These are phyloP conservation scores for Bacillus rossius DNA, from an alignment of 1,140 invertebrate species.

Conservation along the genomic window DNA sequence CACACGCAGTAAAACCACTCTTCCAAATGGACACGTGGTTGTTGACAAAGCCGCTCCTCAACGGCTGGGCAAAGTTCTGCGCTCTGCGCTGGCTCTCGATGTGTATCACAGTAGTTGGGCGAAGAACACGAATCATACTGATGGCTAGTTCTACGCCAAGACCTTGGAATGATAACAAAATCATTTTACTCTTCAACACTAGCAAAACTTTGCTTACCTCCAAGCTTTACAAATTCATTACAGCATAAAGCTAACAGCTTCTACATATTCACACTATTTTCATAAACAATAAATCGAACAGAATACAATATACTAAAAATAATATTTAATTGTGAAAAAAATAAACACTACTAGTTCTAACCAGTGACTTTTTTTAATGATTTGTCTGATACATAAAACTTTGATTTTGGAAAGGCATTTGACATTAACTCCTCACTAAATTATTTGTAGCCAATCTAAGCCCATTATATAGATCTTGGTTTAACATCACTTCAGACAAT, in stretches of 20 bases:
- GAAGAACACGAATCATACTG: neutral
- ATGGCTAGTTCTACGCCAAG: conserved; percentile 2
- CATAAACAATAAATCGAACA: neutral
- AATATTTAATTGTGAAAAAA: too few species aligned
- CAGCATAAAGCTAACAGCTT: neutral
- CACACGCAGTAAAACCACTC: neutral
- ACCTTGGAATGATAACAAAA: neutral
- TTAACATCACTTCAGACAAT: too few species aligned
- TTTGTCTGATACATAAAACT: too few species aligned
- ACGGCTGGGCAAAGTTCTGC: neutral
- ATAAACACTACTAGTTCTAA: too few species aligned
- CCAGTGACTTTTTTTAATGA: too few species aligned
- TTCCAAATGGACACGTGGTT: neutral
- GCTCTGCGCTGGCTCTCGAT: neutral
- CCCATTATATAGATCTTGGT: too few species aligned
- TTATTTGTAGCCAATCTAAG: too few species aligned
- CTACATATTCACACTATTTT: neutral
- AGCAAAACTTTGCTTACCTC: neutral
- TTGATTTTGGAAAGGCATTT: too few species aligned
- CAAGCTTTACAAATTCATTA: neutral
- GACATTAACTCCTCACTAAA: too few species aligned
- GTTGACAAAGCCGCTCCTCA: neutral
- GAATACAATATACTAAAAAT: too few species aligned
- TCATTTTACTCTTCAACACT: neutral
- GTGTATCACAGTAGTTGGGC: neutral